A percentile compares a stretch with the other conserved stretches of the same genome.
These are phyloP conservation scores for Corella eumyota DNA, from an alignment of 23 tunicate species.

Conservation along the genomic window DNA sequence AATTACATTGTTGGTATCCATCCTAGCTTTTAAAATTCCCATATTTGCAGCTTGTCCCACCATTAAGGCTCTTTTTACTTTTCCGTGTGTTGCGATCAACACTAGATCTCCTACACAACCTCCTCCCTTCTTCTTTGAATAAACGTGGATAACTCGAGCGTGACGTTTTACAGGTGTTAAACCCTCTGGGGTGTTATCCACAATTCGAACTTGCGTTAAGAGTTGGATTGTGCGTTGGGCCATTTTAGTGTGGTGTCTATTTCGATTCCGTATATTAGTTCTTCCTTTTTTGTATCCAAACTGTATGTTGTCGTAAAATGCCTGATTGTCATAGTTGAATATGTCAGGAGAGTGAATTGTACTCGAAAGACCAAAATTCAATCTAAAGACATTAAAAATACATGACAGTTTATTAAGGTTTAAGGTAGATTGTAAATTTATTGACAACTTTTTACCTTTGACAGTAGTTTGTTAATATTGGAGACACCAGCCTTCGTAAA, in stretches of 20 bases:
- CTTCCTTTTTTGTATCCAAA: slow-evolving; percentile 41
- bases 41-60: slow-evolving; percentile 59
- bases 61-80: slow-evolving; percentile 58
- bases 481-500: no score
- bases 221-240: slow-evolving; percentile 35
- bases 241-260: slow-evolving; percentile 22
- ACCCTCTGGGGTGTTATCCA: slow-evolving; percentile 57
- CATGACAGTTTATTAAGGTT: no score
- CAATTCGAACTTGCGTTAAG: slow-evolving; percentile 57
- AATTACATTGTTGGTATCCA: slow-evolving; percentile 88
- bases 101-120: slow-evolving; percentile 85
- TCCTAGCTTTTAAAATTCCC: slow-evolving; percentile 65
- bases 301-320: slow-evolving; percentile 72
- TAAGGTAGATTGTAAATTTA: no score
- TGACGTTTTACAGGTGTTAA: slow-evolving; percentile 27
- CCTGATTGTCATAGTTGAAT: slow-evolving; percentile 63
- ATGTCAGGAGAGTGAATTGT: slow-evolving; percentile 16
- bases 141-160: slow-evolving; percentile 59
- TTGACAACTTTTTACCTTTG: no score
- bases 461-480: no score
- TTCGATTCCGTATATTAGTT: slow-evolving; percentile 51
- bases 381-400: no score
- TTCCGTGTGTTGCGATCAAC: slow-evolving; percentile 61
- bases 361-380: background rate
- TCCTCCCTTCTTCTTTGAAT: slow-evolving; percentile 21